Percentiles rank a stretch among this genome's conserved stretches.
phyloP scores from a whole-genome alignment of 2,113 vertebrate species.

The Protobothrops mucrosquamatus region DNA sequence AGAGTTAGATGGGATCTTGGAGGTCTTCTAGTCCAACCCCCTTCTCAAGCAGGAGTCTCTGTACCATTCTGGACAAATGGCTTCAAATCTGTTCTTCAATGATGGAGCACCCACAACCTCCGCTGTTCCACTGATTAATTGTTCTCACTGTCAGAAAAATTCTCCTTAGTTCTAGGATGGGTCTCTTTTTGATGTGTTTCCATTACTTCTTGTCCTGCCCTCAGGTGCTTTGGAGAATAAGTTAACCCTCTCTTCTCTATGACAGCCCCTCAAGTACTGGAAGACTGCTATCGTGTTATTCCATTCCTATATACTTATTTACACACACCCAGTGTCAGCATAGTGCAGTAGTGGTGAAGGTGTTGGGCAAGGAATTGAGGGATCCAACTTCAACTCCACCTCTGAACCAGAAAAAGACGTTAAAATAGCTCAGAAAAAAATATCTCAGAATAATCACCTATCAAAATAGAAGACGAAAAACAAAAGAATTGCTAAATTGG shows the following conservation, averaged over 20 bases:
- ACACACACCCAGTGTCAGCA: neutral
- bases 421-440: neutral
- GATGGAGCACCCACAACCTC: too few species aligned
- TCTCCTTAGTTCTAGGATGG: too few species aligned
- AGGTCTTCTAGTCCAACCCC: neutral
- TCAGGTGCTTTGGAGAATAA: too few species aligned
- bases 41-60: neutral
- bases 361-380: neutral
- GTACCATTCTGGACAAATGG: neutral
- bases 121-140: too few species aligned
- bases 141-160: too few species aligned
- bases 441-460: neutral
- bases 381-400: neutral
- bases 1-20: too few species aligned
- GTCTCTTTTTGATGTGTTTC: too few species aligned
- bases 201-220: too few species aligned
- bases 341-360: neutral
- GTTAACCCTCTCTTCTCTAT: too few species aligned
- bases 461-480: neutral
- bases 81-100: neutral
- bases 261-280: too few species aligned
- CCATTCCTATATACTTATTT: too few species aligned
- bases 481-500: neutral
- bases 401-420: neutral
- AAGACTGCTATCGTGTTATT: too few species aligned